These are phyloP conservation scores for Ammospiza caudacuta DNA, from an alignment of 2,113 vertebrate species.

Conservation along the genomic window DNA sequence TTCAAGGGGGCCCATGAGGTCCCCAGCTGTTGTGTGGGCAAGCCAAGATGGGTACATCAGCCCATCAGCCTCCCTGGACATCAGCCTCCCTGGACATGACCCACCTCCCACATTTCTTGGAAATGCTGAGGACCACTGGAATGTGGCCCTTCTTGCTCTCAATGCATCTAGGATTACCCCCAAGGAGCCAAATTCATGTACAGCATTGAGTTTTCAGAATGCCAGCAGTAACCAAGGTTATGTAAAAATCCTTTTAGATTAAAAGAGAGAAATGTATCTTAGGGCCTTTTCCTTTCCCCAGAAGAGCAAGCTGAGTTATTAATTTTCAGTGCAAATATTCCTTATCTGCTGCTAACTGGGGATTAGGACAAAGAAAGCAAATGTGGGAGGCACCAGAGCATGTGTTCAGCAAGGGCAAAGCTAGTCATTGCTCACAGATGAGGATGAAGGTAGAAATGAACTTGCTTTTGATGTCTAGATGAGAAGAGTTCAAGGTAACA, in stretches of 20 bases:
- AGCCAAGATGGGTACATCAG: rapidly evolving
- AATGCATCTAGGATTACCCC: rapidly evolving
- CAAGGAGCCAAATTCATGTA: rapidly evolving
- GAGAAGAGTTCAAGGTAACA: neutral
- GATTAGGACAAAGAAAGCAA: neutral
- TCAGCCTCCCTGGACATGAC: rapidly evolving
- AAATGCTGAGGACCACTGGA: rapidly evolving
- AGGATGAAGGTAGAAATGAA: neutral
- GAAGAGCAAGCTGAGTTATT: neutral
- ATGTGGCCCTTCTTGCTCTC: rapidly evolving
- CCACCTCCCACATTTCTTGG: neutral
- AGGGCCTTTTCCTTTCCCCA: neutral
- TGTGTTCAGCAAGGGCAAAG: neutral
- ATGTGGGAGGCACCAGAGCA: neutral
- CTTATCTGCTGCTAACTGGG: neutral
- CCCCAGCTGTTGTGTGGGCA: rapidly evolving
- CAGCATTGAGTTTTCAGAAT: neutral
- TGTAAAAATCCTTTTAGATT: neutral
- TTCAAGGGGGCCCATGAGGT: neutral
- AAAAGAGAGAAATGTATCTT: neutral
- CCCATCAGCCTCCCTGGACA: no score
- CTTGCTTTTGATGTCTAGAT: neutral
- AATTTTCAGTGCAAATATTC: neutral
- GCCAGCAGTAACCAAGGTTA: neutral
- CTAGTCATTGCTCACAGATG: neutral